Conservation (phyloP, 2,113 vertebrate genomes). For the Gadus chalcogrammus region DNA sequence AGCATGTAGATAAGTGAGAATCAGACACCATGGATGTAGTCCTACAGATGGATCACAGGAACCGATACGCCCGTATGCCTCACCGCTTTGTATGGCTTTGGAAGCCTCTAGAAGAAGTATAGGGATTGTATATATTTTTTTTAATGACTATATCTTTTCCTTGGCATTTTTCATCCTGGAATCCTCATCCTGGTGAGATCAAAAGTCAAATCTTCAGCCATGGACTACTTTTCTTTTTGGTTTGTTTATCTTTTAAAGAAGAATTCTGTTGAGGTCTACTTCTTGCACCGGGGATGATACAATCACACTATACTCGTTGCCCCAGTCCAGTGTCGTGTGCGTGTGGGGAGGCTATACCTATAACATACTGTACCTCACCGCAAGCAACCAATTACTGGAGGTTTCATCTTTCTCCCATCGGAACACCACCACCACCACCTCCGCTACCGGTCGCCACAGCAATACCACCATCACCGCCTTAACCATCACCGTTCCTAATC, state of each 20-base stretch:
- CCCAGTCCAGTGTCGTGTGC: too few species aligned
- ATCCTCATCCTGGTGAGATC: background rate
- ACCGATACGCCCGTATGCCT: background rate
- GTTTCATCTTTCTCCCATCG: background rate
- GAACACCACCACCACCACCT: too few species aligned
- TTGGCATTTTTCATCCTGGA: background rate
- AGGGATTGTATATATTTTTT: background rate
- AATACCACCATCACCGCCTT: too few species aligned
- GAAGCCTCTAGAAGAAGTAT: background rate
- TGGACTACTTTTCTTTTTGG: background rate
- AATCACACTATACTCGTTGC: too few species aligned
- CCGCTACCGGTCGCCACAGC: too few species aligned
- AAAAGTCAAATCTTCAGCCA: background rate
- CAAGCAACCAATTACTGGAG: background rate
- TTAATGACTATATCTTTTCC: background rate
- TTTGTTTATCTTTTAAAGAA: background rate
- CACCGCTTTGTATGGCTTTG: background rate
- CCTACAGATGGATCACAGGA: constrained; percentile 4
- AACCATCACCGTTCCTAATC: too few species aligned
- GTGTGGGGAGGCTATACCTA: background rate
- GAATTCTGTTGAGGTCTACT: background rate
- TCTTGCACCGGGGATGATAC: background rate
- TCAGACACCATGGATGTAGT: background rate
- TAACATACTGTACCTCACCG: background rate
- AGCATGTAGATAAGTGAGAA: background rate